Base-by-base conservation (phyloP, 2,113 vertebrate genomes). In the Hyaena hyaena region DNA sequence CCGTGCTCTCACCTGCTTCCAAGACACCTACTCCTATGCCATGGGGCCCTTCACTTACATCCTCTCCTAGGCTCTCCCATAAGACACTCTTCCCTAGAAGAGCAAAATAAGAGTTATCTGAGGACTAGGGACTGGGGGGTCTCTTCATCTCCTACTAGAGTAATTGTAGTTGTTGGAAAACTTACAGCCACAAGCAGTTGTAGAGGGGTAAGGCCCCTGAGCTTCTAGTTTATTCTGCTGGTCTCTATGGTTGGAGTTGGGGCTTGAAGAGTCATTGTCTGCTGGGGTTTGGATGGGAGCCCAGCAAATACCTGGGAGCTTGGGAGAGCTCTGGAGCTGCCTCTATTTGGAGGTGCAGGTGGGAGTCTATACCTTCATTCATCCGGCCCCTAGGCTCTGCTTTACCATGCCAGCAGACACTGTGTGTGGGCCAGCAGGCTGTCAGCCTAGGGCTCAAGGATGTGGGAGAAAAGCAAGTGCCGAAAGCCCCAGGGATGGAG, bases 231-330 rank as follows among this genome's bases (percentile, higher is more conserved):
- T 80, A 43, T 65, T 79, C 33, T 23, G 23, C 7, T 26, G 35
- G 61, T 79, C 68, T 95, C 66, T 33, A 5, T 24, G 65, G 83
- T 76, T 96, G 63, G 43, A 50, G 53, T 45, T 76, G 50, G 65
- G 55, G 63, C 69, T 48, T n/a, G 33, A 89, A 55, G 33, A 97
- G 68, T 95, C 95, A 35, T 7, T 50, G 73, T 87, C 79, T 97
- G 63, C 58, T 93, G 58, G 73, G 58, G 71, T 93, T 95, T 95
- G 96, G 94, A 77, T 73, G 63, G 89, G 63, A 97, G 95, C 97
- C 97, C 94, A 84, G 97, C 31, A 95, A 97, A 97, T 97, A 93
- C 94, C 76, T 94, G 81, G 61, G 69, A 93, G 86, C 14, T 80
- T 94, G 50, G 74, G 69, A 95, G 80, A 87, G 48, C 76, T 87